phyloP scores from a whole-genome alignment of 2,888 invertebrate genomes.

The Rotaria sp. region DNA sequence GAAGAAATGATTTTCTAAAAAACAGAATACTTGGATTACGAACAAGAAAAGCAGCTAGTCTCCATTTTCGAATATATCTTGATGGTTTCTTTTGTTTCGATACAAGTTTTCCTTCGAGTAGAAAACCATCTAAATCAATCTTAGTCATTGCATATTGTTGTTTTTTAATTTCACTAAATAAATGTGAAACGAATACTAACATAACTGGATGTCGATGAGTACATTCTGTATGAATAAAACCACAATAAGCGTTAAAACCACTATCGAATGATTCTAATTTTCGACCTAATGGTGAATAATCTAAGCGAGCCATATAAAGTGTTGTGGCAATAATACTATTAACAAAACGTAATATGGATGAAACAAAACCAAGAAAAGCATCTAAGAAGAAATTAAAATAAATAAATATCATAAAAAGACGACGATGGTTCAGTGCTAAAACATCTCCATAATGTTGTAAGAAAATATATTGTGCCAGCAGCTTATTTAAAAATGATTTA shows the following conservation, averaged over 20 bases:
- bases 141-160: neutral
- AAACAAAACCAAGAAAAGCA: slow-evolving; percentile 6
- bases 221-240: neutral
- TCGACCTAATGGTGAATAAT: neutral
- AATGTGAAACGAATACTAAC: neutral
- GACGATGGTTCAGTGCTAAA: neutral
- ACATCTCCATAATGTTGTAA: neutral
- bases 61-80: neutral
- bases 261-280: neutral
- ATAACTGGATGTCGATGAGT: neutral
- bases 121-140: neutral
- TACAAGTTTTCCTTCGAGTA: neutral
- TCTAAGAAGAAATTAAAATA: neutral
- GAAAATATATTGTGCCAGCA: neutral
- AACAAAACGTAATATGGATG: neutral
- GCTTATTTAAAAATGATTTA: neutral
- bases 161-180: neutral
- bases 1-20: neutral
- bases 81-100: neutral
- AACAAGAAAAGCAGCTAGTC: neutral
- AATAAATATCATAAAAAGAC: neutral
- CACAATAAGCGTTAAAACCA: neutral
- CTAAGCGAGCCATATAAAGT: neutral
- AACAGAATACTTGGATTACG: neutral
- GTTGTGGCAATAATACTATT: neutral